Percentiles rank a stretch among this genome's conserved stretches.
These are phyloP conservation scores for Liodrosophila aerea DNA, from an alignment of 2,888 invertebrate genomes.

Conservation along the genomic window DNA sequence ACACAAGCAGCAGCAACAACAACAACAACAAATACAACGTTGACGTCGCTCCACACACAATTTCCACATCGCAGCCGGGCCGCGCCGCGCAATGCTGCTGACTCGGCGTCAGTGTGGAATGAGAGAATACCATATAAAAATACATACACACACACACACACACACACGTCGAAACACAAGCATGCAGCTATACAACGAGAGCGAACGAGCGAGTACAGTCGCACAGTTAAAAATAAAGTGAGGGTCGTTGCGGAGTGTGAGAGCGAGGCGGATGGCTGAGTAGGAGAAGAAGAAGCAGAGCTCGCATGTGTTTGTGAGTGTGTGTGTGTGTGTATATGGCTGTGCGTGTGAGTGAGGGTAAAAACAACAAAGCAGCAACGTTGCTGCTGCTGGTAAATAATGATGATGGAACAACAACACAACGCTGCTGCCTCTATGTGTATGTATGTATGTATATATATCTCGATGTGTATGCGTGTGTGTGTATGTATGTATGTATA, in stretches of 20 bases:
- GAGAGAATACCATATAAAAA: constrained; percentile 75
- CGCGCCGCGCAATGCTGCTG: constrained; percentile 60
- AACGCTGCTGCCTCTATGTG: constrained; percentile 30
- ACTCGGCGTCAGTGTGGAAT: constrained; percentile 70
- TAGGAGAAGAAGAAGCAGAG: constrained; percentile 45
- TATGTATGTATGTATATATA: constrained; percentile 16
- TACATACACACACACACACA: constrained; percentile 48
- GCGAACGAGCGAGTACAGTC: constrained; percentile 79
- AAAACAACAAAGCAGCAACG: constrained; percentile 67
- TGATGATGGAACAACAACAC: constrained; percentile 74
- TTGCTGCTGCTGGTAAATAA: constrained; percentile 72
- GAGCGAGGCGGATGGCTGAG: constrained; percentile 36
- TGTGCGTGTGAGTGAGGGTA: constrained; percentile 59
- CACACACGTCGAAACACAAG: constrained; percentile 2
- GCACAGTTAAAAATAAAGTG: constrained; percentile 80
- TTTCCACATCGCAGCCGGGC: constrained; percentile 65
- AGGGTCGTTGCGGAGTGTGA: constrained; percentile 50
- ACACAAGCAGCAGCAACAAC: constrained; percentile 42
- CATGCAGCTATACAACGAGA: constrained; percentile 54
- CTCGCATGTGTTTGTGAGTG: constrained; percentile 1
- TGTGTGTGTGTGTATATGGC: constrained; percentile 16
- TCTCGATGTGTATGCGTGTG: constrained; percentile 16
- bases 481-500: constrained; percentile 36
- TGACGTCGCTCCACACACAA: constrained; percentile 64
- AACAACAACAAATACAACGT: constrained; percentile 59